Percentiles rank a stretch among this genome's conserved stretches.
These are phyloP conservation scores for Ophonus ardosiacus DNA, from an alignment of 2,888 invertebrate genomes.

Conservation along the genomic window DNA sequence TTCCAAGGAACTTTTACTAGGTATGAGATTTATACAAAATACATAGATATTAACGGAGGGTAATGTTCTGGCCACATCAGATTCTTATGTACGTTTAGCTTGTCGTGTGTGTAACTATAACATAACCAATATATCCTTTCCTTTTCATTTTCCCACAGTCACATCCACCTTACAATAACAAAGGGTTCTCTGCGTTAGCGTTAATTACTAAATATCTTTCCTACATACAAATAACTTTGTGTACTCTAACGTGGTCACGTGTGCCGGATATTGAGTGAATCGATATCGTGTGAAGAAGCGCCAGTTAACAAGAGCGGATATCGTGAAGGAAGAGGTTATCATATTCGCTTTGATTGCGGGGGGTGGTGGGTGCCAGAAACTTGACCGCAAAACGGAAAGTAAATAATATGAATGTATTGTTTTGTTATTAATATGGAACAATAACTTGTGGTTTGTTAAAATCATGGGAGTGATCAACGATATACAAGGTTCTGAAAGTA, in stretches of 20 bases:
- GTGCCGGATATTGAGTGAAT: slow-evolving; percentile 70
- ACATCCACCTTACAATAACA: not conserved
- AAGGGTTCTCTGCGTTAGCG: not conserved
- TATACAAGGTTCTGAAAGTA: too few relatives aligned
- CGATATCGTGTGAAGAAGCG: slow-evolving; percentile 70
- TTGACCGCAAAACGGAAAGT: not conserved
- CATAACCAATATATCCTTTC: not conserved
- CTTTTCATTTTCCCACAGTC: not conserved
- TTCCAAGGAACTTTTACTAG: too few relatives aligned
- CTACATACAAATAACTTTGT: not conserved
- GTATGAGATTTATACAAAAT: too few relatives aligned
- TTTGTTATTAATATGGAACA: not conserved
- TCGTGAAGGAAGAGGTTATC: slow-evolving; percentile 50
- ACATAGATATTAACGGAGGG: too few relatives aligned
- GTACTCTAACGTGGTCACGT: not conserved
- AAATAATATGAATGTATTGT: not conserved
- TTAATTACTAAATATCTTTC: not conserved
- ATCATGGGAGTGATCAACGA: not conserved
- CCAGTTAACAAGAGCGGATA: slow-evolving; percentile 65
- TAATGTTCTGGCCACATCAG: too few relatives aligned
- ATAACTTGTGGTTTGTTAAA: not conserved
- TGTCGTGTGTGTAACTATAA: too few relatives aligned
- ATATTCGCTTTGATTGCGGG: slow-evolving; percentile 34
- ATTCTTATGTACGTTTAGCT: too few relatives aligned
- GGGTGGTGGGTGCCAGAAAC: not conserved